Percentiles rank a stretch among this genome's conserved stretches.
These are phyloP conservation scores for Musca domestica DNA, from an alignment of 1,140 invertebrate species.

Conservation along the genomic window DNA sequence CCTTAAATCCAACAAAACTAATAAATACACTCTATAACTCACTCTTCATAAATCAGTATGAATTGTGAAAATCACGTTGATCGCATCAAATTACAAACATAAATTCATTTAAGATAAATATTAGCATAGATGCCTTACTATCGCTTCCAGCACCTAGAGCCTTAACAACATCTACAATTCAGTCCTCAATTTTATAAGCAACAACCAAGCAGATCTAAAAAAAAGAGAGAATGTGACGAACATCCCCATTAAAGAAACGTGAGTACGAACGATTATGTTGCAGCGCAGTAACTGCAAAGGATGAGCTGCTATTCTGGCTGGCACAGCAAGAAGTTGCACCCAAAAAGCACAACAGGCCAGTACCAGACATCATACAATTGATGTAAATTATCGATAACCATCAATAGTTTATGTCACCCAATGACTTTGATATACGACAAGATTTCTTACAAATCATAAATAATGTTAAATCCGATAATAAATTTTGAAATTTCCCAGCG, in stretches of 20 bases:
- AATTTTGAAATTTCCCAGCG: slow-evolving; percentile 40
- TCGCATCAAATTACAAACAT: neutral
- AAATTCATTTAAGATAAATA: too few relatives aligned
- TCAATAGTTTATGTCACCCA: slow-evolving; percentile 41
- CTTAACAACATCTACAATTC: too few relatives aligned
- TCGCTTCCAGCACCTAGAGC: too few relatives aligned
- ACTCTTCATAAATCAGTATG: slow-evolving; percentile 1
- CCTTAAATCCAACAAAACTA: neutral
- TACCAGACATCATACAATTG: slow-evolving; percentile 19
- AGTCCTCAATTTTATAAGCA: too few relatives aligned
- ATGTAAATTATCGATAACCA: slow-evolving; percentile 40
- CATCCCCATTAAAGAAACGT: too few relatives aligned
- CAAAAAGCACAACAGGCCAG: too few relatives aligned
- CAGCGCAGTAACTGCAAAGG: neutral
- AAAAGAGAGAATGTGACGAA: too few relatives aligned
- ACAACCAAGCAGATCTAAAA: too few relatives aligned
- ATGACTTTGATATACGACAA: slow-evolving; percentile 47
- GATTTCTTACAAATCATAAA: slow-evolving; percentile 54
- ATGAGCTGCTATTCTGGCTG: neutral
- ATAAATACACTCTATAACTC: slow-evolving; percentile 1
- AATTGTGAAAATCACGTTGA: slow-evolving; percentile 1
- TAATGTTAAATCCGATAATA: slow-evolving; percentile 44
- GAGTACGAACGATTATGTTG: neutral
- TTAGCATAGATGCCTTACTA: too few relatives aligned
- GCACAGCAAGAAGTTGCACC: neutral